A percentile compares a stretch with the other conserved stretches of the same genome.
These are phyloP conservation scores for Laterallus jamaicensis DNA, from an alignment of 2,113 vertebrate species.

Conservation along the genomic window DNA sequence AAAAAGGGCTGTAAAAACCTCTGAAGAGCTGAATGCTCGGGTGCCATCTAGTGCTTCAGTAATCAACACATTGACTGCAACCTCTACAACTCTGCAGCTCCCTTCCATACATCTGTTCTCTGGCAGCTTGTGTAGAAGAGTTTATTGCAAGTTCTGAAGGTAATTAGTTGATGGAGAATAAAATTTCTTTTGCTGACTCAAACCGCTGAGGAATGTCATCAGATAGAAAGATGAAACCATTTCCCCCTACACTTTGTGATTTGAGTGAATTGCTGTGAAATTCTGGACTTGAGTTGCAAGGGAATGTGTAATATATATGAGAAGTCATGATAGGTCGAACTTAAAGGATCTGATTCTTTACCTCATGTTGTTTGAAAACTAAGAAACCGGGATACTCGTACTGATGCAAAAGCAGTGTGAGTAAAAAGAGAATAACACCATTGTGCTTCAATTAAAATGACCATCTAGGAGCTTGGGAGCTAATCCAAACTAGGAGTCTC, in stretches of 20 bases:
- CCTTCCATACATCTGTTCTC: neutral
- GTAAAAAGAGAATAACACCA: neutral
- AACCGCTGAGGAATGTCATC: neutral
- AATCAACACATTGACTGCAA: neutral
- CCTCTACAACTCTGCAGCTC: neutral
- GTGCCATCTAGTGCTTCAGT: constrained; percentile 59
- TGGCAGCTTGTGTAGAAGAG: neutral
- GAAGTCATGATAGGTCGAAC: neutral
- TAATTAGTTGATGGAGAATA: neutral
- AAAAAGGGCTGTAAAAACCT: neutral
- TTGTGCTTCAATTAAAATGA: neutral
- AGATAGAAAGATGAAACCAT: neutral
- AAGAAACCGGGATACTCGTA: neutral
- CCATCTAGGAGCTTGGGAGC: neutral
- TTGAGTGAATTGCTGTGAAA: neutral
- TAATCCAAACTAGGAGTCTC: neutral
- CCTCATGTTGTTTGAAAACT: neutral
- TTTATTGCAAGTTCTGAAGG: neutral
- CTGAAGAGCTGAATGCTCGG: constrained; percentile 9
- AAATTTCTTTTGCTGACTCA: neutral
- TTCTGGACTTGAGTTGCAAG: neutral
- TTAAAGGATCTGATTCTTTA: neutral
- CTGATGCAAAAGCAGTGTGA: neutral
- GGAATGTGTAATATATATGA: rapidly evolving
- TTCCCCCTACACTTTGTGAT: neutral